A percentile compares a stretch with the other conserved stretches of the same genome.
Conservation (phyloP, 2,113 vertebrate genomes). For the Rhagologus leucostigma region DNA sequence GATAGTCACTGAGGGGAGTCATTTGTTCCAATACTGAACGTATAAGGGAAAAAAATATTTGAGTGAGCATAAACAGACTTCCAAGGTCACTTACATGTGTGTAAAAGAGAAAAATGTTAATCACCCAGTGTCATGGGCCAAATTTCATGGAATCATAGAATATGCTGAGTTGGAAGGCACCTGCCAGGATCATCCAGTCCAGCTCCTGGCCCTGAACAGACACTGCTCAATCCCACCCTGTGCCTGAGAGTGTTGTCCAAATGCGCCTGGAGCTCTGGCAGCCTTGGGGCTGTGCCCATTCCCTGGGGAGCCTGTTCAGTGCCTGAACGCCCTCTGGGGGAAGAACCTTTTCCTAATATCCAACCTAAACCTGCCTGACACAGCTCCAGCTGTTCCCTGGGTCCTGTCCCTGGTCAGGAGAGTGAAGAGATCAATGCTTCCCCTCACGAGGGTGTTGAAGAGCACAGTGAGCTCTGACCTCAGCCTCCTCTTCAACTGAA, state of each 20-base stretch:
- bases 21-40: not conserved
- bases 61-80: not conserved
- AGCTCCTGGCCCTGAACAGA: not conserved
- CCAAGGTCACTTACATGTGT: not conserved
- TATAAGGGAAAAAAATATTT: not conserved
- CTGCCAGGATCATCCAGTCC: not conserved
- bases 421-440: not conserved
- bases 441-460: not conserved
- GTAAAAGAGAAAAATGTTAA: not conserved
- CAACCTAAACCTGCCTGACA: rapidly evolving
- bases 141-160: not conserved
- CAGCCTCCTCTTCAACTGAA: not conserved
- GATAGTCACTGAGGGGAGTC: not conserved
- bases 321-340: not conserved
- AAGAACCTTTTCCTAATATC: not conserved
- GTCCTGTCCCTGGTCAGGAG: not conserved
- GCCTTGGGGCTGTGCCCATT: not conserved
- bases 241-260: not conserved
- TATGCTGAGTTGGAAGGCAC: not conserved
- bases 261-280: not conserved
- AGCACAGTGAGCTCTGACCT: not conserved
- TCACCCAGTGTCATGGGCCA: not conserved
- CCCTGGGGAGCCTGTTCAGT: not conserved
- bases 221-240: not conserved
- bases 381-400: not conserved